phyloP scores from a whole-genome alignment of 35 echinoderm and acorn worm genomes.

The Heliocidaris tuberculata region DNA sequence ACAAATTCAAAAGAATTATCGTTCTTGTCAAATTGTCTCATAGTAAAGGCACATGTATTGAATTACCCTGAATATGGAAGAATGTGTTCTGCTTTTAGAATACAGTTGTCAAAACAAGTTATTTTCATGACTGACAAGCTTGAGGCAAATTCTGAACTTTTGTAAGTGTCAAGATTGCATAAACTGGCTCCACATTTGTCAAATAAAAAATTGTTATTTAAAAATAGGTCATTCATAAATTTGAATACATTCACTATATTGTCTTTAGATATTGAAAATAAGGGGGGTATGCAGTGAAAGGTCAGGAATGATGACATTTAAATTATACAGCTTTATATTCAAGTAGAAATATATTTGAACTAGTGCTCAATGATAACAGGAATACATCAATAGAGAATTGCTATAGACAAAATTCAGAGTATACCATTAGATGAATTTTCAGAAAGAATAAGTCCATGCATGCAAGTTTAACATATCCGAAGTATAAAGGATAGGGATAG shows the following conservation, averaged over 20 bases:
- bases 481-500: too few species aligned
- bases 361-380: too few species aligned
- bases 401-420: too few species aligned
- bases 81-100: not conserved
- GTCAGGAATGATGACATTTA: not conserved
- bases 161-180: not conserved
- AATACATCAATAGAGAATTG: too few species aligned
- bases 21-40: not conserved
- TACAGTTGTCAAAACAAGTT: not conserved
- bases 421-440: too few species aligned
- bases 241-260: too few species aligned
- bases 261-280: too few species aligned
- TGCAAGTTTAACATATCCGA: too few species aligned
- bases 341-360: not conserved
- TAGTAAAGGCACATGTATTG: not conserved
- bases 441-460: too few species aligned
- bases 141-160: not conserved
- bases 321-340: not conserved
- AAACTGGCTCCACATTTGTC: not conserved
- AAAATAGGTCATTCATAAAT: too few species aligned
- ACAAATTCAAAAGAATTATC: not conserved
- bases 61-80: not conserved
- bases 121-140: not conserved
- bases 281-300: not conserved
- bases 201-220: too few species aligned